Evolutionary conservation across 2,797 vertebrate species (phyloP), one percentile per base, ranked within the genome.

Genomic region (Oreochromis grahami): DNA sequence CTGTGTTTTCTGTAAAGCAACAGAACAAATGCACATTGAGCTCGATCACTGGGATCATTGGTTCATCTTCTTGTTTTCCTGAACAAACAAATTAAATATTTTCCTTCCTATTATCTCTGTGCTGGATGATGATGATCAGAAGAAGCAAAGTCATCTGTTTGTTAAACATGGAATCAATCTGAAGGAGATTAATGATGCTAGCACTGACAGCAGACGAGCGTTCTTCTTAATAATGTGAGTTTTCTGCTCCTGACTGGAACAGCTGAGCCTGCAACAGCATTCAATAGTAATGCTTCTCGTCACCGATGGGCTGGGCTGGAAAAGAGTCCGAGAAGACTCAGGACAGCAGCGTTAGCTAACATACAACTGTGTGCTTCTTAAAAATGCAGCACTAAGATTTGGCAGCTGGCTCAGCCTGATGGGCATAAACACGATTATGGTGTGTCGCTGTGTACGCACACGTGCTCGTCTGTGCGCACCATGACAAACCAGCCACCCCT

Each of bases 371-470:
- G 32, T 43, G 77, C 78, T 43, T 78, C 60, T 84, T 80, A 74
- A 80, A 83, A 88, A 84, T 80, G 60, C 80, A 53, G 78, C 53
- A 68, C 82, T 83, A 41, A 84, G 56, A 87, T 26, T 65, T 17
- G 38, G 79, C 89, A 92, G 87, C 90, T 93, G 91, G 78, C 80
- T 65, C 8, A 10, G 81, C 86, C 88, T 68, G 85, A 93, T 90
- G 55, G 77, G 77, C 56, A 56, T 86, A 91, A 94, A 94, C 91
- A 87, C 68, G 83, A 90, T 93, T 84, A 93, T 17, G 45, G 77
- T 68, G 84, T 55, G 88, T 87, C 50, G 50, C 81, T 38, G 36
- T 58, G 77, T n/a, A 50, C 34, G 65, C 24, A 63, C 21, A 77
- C 21, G 2, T 50, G 21, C 56, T 65, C 45, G 11, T 63, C n/a